A percentile compares a stretch with the other conserved stretches of the same genome.
Conservation (phyloP, 2,888 invertebrate genomes). For the Drosophila neutralis region DNA sequence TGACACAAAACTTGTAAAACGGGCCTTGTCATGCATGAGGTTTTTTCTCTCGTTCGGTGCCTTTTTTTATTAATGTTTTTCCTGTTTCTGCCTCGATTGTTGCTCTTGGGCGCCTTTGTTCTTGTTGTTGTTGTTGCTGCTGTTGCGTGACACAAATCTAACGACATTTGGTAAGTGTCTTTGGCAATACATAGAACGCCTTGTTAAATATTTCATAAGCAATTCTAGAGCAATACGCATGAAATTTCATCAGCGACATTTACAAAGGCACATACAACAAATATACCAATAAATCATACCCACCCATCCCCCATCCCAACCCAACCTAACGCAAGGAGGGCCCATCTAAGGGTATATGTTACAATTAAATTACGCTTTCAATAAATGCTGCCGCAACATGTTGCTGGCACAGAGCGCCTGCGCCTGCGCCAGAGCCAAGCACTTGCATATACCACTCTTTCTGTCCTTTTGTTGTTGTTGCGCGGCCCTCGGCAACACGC, state of each 20-base stretch:
- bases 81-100: constrained; percentile 61
- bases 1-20: constrained; percentile 71
- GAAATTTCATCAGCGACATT: constrained; percentile 25
- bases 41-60: constrained; percentile 23
- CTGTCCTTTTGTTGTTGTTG: neutral
- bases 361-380: constrained; percentile 72
- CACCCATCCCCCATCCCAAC: neutral
- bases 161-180: constrained; percentile 45
- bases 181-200: constrained; percentile 35
- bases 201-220: constrained; percentile 72
- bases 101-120: constrained; percentile 15
- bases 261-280: neutral
- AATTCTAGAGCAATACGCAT: constrained; percentile 42
- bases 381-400: constrained; percentile 76
- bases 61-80: constrained; percentile 74
- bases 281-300: neutral
- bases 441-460: constrained; percentile 63
- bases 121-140: constrained; percentile 21
- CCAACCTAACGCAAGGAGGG: neutral
- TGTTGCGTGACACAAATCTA: constrained; percentile 74
- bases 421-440: constrained; percentile 39
- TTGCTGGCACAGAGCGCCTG: constrained; percentile 43
- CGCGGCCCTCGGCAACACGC: neutral
- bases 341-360: constrained; percentile 23
- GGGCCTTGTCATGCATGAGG: constrained; percentile 72